A percentile compares a stretch with the other conserved stretches of the same genome.
phyloP scores from a whole-genome alignment of 2,113 vertebrate genomes.

The Jacana jacana region DNA sequence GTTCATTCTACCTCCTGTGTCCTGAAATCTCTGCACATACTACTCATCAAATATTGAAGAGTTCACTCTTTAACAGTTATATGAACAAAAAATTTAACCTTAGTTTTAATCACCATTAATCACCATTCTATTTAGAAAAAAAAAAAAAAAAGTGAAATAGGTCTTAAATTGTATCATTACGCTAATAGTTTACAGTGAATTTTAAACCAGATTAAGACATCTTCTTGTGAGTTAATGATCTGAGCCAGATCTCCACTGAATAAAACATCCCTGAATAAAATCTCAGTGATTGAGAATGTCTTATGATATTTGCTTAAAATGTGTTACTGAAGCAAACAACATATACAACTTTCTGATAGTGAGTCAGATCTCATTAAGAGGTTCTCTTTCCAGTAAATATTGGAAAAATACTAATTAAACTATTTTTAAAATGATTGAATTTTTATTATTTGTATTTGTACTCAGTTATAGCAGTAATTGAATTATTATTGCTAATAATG shows the following conservation, averaged over 20 bases:
- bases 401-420: neutral
- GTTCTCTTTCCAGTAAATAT: neutral
- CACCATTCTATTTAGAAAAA: neutral
- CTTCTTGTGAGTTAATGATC: neutral
- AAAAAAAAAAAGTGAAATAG: neutral
- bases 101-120: neutral
- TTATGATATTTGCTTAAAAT: neutral
- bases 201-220: neutral
- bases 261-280: neutral
- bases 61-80: neutral
- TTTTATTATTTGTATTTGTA: too few relatives aligned
- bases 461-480: too few relatives aligned
- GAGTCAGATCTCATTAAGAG: neutral
- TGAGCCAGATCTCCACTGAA: neutral
- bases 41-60: neutral
- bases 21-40: neutral
- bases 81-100: neutral
- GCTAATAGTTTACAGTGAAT: neutral
- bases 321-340: neutral
- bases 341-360: neutral
- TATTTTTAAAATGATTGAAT: neutral
- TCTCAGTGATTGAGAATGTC: neutral
- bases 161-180: neutral
- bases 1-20: neutral
- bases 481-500: too few relatives aligned